These are phyloP conservation scores for Spondyliosoma cantharus DNA, from an alignment of 2,797 vertebrate genomes.

Conservation along the genomic window DNA sequence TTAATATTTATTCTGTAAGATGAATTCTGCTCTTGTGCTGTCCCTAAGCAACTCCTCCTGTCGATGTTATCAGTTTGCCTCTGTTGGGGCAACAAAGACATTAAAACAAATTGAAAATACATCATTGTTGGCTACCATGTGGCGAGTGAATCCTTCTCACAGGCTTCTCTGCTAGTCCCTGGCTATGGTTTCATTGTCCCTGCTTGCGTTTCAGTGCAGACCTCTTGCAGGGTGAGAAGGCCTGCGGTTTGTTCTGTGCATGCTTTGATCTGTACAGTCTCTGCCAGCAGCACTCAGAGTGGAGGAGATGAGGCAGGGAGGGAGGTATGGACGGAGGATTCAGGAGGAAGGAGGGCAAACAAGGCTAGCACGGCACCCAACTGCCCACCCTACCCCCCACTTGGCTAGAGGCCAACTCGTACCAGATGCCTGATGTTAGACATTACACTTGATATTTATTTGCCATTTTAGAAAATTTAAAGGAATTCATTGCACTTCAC, in stretches of 20 bases:
- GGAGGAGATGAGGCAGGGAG: conserved; percentile 22
- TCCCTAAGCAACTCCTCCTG: not conserved
- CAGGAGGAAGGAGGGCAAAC: conserved; percentile 45
- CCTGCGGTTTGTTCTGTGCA: conserved; percentile 63
- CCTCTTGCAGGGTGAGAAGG: conserved; percentile 57
- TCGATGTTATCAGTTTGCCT: conserved; percentile 4
- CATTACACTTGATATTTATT: conserved; percentile 21
- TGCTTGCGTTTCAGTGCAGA: conserved; percentile 40
- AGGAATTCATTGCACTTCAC: not conserved
- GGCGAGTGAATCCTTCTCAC: conserved; percentile 20
- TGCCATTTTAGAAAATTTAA: conserved; percentile 7
- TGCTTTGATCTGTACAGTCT: conserved; percentile 61
- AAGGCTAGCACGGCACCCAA: conserved; percentile 35
- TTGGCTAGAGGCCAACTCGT: conserved; percentile 47
- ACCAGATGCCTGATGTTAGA: conserved; percentile 42
- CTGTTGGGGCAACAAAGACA: not conserved
- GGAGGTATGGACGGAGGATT: conserved; percentile 20
- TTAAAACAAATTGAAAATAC: not conserved
- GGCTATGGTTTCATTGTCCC: conserved; percentile 19
- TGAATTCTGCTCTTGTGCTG: not conserved
- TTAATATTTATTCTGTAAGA: not conserved
- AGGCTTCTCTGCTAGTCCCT: conserved; percentile 23
- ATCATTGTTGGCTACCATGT: not conserved
- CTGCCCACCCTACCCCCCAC: conserved; percentile 25
- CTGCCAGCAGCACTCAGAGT: conserved; percentile 59